Percentiles rank a stretch among this genome's conserved stretches.
phyloP scores from a whole-genome alignment of 2,113 vertebrate genomes.

The Motacilla alba region DNA sequence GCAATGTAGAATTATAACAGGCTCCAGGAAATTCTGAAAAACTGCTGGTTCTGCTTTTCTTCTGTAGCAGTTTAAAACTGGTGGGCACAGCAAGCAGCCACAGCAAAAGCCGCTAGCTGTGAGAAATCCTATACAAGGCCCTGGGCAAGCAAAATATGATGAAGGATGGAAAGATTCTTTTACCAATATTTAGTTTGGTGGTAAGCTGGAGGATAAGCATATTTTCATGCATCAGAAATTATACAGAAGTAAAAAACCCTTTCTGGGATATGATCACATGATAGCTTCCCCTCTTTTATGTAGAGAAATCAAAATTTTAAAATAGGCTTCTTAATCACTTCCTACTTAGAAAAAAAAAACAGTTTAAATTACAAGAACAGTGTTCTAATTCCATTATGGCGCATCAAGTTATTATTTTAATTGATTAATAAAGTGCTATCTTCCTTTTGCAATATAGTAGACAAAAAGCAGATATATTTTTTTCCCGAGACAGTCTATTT shows the following conservation, averaged over 20 bases:
- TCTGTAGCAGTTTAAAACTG: not conserved
- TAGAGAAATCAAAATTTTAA: not conserved
- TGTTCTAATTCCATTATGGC: not conserved
- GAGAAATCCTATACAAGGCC: not conserved
- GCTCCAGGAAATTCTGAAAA: not conserved
- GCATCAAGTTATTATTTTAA: not conserved
- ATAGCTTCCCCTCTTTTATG: not conserved
- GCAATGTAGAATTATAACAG: not conserved
- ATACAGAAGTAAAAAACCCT: not conserved
- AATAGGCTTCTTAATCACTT: not conserved
- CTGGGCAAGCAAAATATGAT: not conserved
- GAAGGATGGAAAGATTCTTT: not conserved
- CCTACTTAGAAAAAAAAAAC: not conserved
- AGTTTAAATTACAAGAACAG: not conserved
- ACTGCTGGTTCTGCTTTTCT: not conserved
- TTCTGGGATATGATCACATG: not conserved
- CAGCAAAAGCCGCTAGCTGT: not conserved
- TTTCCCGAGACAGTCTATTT: not conserved
- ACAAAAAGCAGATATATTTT: not conserved
- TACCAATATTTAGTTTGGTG: not conserved
- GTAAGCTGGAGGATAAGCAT: not conserved
- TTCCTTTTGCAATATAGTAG: not conserved
- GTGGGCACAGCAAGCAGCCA: not conserved
- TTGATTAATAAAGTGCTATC: not conserved
- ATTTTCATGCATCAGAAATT: not conserved